These are phyloP conservation scores for Dromiciops gliroides DNA, from an alignment of 2,113 vertebrate genomes.

Conservation along the genomic window DNA sequence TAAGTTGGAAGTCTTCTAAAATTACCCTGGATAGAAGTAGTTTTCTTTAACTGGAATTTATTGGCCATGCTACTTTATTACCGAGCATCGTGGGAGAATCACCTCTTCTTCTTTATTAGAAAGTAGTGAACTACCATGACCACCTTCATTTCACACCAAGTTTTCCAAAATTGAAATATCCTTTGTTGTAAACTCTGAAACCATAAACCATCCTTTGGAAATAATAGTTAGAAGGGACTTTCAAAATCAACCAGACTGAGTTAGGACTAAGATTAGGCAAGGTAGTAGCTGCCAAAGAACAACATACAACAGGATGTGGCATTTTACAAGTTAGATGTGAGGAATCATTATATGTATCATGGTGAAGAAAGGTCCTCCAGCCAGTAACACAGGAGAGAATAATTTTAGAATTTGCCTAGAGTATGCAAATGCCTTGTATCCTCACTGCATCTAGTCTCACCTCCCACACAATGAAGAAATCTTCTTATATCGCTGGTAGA, in stretches of 20 bases:
- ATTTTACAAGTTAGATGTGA: background rate
- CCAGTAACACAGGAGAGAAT: background rate
- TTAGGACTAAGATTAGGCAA: background rate
- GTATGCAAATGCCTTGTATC: background rate
- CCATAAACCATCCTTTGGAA: background rate
- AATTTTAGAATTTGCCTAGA: background rate
- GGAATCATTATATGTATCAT: background rate
- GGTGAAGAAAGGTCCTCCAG: background rate
- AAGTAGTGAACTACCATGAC: background rate
- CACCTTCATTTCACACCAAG: background rate
- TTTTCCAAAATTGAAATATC: background rate
- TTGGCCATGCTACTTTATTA: background rate
- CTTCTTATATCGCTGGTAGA: background rate
- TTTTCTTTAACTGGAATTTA: background rate
- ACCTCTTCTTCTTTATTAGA: background rate
- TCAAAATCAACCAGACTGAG: background rate
- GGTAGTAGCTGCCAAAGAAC: background rate
- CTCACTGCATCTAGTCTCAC: background rate
- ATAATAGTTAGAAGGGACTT: background rate
- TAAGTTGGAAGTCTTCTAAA: background rate
- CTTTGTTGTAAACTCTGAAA: background rate
- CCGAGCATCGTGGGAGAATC: background rate
- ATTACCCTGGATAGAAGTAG: background rate
- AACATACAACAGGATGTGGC: background rate
- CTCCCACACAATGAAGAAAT: background rate